Evolutionary conservation across 64 coral and sea anemone species (phyloP), one percentile per base, ranked within the genome.

Genomic region (Pachyseris speciosa): DNA sequence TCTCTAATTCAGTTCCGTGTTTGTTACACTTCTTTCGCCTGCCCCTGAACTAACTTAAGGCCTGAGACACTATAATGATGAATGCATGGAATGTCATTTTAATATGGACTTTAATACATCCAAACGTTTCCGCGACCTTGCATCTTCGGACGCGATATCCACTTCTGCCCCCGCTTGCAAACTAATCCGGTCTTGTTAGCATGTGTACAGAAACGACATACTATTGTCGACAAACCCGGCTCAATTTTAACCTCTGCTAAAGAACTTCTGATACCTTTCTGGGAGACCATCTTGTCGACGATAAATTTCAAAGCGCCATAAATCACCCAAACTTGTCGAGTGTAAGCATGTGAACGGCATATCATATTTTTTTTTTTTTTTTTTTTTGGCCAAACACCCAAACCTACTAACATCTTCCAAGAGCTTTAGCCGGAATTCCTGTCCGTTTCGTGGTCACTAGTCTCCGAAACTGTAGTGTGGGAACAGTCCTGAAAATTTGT

Each of bases 151-250:
- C 75, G 3, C 2, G 27, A 67, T n/a, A n/a, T 55, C 29, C 47
- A n/a, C 29, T 79, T 57, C 36, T 31, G 48, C 13, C 12, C 44
- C 30, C n/a, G n/a, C n/a, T n/a, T 71, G 29, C 16, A 61, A 61
- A 61, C 22, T 81, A 81, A 81, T 81, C 77, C 29, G 28, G 11
- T 9, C 77, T 81, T 63, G 77, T 81, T 81, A 81, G 77, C 77
- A 81, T 39, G n/a, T 2, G 36, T 25, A 58, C 5, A 16, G 75
- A 79, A 79, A 2, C 53, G 53, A 42, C 51, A 37, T 52, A 17
- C 5, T 13, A 81, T 59, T 81, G 77, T 81, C 77, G 77, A 81
- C 77, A 81, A 57, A 55, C 16, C 8, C 53, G 52, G 77, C 52
- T 81, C 77, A 61, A 63, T 9, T 24, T 61, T 28, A 81, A 81